Evolutionary conservation across 1,140 invertebrate species (phyloP), one percentile per base, ranked within the genome.

Genomic region (Macrobrachium nipponense): DNA sequence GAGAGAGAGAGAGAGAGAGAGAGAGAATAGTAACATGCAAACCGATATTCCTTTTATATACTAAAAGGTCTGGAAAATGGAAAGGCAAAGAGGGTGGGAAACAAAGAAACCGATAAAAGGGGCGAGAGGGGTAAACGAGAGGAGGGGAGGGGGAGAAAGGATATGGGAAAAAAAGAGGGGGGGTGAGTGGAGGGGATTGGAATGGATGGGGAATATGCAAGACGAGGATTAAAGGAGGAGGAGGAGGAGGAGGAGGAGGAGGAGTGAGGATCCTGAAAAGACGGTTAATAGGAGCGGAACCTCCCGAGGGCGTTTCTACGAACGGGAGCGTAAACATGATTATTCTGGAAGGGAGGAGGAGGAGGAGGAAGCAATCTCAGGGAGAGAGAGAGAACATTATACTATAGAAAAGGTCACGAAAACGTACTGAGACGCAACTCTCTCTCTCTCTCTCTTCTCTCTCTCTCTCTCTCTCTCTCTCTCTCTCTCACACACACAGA

Each of bases 331-430:
- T 51, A 51, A 51, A 51, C 51, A 51, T 51, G 51, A 51, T 51
- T 51, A 12, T 51, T 20, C 18, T 1, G 2, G 27, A 17, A 62
- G 58, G 58, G 51, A 62, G 58, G 14, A 79, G 77, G 59, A 79
- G 77, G 59, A 79, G 58, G 77, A 79, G 77, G 77, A 79, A 20
- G 77, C 5, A 15, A 78, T 43, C 15, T 58, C 0, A 23, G 60
- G 44, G 44, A 59, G 44, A 23, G 60, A n/a, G 76, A 78, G 18
- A 23, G 27, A 36, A n/a, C n/a, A n/a, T n/a, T n/a, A n/a, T n/a
- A n/a, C n/a, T n/a, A n/a, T n/a, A n/a, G n/a, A n/a, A n/a, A n/a
- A n/a, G n/a, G n/a, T n/a, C n/a, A n/a, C n/a, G n/a, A n/a, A n/a
- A n/a, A n/a, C n/a, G n/a, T n/a, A n/a, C n/a, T n/a, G n/a, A n/a